phyloP scores from a whole-genome alignment of 2,888 invertebrate species.

The Antheraea assamensis region DNA sequence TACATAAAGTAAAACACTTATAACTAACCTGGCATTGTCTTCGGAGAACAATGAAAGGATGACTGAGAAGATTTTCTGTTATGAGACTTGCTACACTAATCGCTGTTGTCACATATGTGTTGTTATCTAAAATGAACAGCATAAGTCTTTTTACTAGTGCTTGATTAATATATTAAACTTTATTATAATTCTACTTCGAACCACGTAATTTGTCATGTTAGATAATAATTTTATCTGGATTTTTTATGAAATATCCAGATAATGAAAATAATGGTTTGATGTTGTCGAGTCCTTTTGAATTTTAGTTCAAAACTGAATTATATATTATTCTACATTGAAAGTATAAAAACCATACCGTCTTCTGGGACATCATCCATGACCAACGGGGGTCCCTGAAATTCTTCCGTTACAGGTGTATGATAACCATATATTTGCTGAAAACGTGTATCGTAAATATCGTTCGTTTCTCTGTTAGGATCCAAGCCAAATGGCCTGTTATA shows the following conservation, averaged over 20 bases:
- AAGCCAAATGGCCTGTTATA: conserved; percentile 73
- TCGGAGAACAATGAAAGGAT: conserved; percentile 95
- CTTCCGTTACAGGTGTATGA: conserved; percentile 74
- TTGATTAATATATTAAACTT: background rate
- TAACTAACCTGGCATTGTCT: conserved; percentile 94
- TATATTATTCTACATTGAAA: background rate
- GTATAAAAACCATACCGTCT: conserved; percentile 56
- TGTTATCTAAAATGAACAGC: conserved; percentile 53
- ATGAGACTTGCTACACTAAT: conserved; percentile 92
- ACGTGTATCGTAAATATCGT: conserved; percentile 74
- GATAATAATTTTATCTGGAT: background rate
- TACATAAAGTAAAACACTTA: background rate
- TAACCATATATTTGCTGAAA: conserved; percentile 79
- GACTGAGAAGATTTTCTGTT: conserved; percentile 94
- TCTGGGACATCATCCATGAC: conserved; percentile 74
- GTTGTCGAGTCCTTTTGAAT: background rate
- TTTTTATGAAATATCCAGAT: background rate
- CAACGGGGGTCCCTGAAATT: conserved; percentile 76
- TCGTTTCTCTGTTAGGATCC: conserved; percentile 72
- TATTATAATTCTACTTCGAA: background rate
- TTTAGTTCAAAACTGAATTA: background rate
- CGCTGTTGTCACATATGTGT: conserved; percentile 89
- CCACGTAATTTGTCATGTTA: background rate
- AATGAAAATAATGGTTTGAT: conserved; percentile 6
- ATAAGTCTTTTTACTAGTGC: background rate